These are phyloP conservation scores for Zelostemma sp. DNA, from an alignment of 1,140 invertebrate genomes.

Conservation along the genomic window DNA sequence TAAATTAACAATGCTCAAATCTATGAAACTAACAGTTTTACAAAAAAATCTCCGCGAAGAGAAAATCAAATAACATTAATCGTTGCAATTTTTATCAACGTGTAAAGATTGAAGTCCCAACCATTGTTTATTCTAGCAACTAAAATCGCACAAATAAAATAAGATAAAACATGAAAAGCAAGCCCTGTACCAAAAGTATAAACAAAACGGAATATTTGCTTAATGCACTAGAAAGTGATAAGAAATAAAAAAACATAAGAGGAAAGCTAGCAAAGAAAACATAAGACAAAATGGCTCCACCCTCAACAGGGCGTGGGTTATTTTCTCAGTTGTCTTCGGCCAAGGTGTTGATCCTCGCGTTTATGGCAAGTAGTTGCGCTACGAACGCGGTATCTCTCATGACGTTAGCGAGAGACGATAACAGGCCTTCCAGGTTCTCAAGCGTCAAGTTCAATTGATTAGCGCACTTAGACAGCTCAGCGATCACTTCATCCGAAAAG, in stretches of 20 bases:
- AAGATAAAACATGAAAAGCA: conserved; percentile 17
- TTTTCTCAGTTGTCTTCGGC: conserved; percentile 79
- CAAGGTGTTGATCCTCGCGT: conserved; percentile 79
- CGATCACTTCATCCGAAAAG: conserved; percentile 67
- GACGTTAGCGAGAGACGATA: conserved; percentile 76
- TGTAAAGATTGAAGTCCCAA: not conserved
- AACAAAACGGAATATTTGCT: conserved; percentile 7
- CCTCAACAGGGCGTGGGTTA: conserved; percentile 39
- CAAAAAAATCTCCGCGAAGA: not conserved
- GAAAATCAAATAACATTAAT: not conserved
- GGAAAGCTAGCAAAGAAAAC: conserved; percentile 59
- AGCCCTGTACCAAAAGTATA: conserved; percentile 9
- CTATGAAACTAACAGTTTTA: not conserved
- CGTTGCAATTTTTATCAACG: not conserved
- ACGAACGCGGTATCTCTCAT: conserved; percentile 81
- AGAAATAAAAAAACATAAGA: conserved; percentile 55
- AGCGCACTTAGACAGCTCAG: conserved; percentile 74
- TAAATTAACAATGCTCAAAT: not conserved
- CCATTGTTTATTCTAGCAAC: not conserved
- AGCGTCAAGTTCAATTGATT: conserved; percentile 77
- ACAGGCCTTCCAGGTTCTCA: conserved; percentile 74
- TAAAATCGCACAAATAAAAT: not conserved
- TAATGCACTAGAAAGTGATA: conserved; percentile 45
- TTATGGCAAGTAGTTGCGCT: conserved; percentile 78
- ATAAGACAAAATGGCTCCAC: conserved; percentile 47